phyloP scores from a whole-genome alignment of 2,888 invertebrate species.

The Tineola bisselliella region DNA sequence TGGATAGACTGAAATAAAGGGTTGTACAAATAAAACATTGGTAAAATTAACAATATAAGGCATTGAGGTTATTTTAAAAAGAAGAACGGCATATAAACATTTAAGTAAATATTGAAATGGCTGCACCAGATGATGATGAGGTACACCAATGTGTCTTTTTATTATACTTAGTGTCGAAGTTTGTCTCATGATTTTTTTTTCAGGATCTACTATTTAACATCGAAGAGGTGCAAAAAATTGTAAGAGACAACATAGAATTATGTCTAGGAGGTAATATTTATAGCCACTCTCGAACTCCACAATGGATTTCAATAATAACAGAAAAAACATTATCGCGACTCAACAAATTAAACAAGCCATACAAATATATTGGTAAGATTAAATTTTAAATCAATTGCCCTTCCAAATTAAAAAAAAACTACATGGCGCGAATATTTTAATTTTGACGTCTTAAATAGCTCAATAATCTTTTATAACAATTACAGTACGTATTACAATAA shows the following conservation, averaged over 20 bases:
- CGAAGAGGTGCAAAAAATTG: conserved; percentile 79
- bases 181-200: background rate
- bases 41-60: too few species aligned
- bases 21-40: too few species aligned
- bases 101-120: conserved; percentile 19
- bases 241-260: conserved; percentile 78
- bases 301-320: conserved; percentile 80
- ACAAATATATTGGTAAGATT: conserved; percentile 75
- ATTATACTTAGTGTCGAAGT: background rate
- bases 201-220: conserved; percentile 68
- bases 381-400: background rate
- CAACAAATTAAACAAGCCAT: conserved; percentile 80
- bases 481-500: conserved; percentile 81
- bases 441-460: background rate
- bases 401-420: background rate
- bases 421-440: background rate
- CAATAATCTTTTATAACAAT: conserved; percentile 3
- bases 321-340: conserved; percentile 78
- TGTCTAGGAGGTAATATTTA: conserved; percentile 78
- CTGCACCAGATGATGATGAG: conserved; percentile 37
- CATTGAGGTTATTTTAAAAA: too few species aligned
- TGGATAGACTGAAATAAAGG: too few species aligned
- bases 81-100: too few species aligned
- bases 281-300: conserved; percentile 47
- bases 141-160: conserved; percentile 19